phyloP scores from a whole-genome alignment of 2,113 vertebrate species.

The Thunnus maccoyii region DNA sequence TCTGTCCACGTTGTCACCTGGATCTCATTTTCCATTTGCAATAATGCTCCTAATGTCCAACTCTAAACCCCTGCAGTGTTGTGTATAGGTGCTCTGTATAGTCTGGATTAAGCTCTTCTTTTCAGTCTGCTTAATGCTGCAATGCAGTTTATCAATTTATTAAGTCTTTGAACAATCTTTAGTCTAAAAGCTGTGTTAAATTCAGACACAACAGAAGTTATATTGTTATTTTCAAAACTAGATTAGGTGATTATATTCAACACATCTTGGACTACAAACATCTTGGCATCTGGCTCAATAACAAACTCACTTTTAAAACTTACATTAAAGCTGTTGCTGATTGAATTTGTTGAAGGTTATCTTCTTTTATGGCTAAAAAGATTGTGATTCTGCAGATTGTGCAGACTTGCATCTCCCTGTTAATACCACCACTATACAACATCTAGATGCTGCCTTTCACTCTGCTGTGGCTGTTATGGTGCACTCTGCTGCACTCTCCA shows the following conservation, averaged over 20 bases:
- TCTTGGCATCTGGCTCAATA: slow-evolving; percentile 25
- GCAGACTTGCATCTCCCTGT: neutral
- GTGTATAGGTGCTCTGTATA: slow-evolving; percentile 23
- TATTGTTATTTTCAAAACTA: slow-evolving; percentile 44
- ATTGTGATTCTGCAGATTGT: slow-evolving; percentile 35
- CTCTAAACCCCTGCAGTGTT: slow-evolving; percentile 61
- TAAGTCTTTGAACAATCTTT: slow-evolving; percentile 35
- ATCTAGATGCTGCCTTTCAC: neutral
- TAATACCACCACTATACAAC: slow-evolving; percentile 7
- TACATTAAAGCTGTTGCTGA: slow-evolving; percentile 21
- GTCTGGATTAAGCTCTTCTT: slow-evolving; percentile 46
- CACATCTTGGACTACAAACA: slow-evolving; percentile 22
- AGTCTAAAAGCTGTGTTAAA: slow-evolving; percentile 29
- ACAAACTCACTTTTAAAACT: slow-evolving; percentile 33
- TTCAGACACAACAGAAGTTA: slow-evolving; percentile 35
- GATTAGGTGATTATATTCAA: slow-evolving; percentile 41
- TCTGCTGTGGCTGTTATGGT: slow-evolving; percentile 2
- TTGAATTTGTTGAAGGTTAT: slow-evolving; percentile 25
- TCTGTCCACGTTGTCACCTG: slow-evolving; percentile 46
- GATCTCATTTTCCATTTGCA: slow-evolving; percentile 56
- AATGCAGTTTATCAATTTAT: neutral
- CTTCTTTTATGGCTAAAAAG: slow-evolving; percentile 9
- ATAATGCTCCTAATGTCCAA: slow-evolving; percentile 40
- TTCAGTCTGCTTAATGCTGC: slow-evolving; percentile 23
- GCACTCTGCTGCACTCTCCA: slow-evolving; percentile 19